Base-by-base conservation (phyloP, 1,140 invertebrate species). In the Nomia melanderi region DNA sequence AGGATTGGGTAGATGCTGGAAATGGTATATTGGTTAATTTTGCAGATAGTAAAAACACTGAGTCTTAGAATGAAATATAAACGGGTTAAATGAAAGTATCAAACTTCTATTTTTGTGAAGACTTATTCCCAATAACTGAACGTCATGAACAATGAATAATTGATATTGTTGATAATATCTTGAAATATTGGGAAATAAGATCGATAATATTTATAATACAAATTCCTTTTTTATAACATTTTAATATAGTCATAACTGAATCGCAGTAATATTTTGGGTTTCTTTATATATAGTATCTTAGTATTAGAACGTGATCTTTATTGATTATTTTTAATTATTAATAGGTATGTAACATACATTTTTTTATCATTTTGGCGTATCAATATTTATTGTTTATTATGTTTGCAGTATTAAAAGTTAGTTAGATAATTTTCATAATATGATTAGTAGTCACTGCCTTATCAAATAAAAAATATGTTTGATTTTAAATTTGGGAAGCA, bases 21-120 rank as follows among this genome's bases (percentile, higher is more conserved):
- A 90, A 91, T 78, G 90, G 90, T 56, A 90, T 91, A 71, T 81
- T 91, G 56, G 88, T 91, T n/a, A 88, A 89, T 85, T 91, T 91
- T 72, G 73, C 83, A 2, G 88, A 91, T 2, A 88, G 79, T 66
- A 90, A 77, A 2, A 70, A 41, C 62, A 60, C 66, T 4, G 74
- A 77, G 12, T 66, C n/a, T 57, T 12, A 27, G 20, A 41, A 44
- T n/a, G 5, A 29, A 29, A 47, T 7, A 29, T 27, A 41, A 29
- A 27, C 2, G 25, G 6, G n/a, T 3, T 62, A 33, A 9, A 7
- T 39, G 25, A 9, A 33, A 36, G 5, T n/a, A 27, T 60, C 23
- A 31, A 36, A 20, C 14, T 33, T 33, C 17, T 1, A 33, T 59
- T 59, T 6, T n/a, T 33, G 17, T 14, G 7, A 31, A 3, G 5